phyloP scores from a whole-genome alignment of 2,888 invertebrate species.

The Dicyrtoma fusca region DNA sequence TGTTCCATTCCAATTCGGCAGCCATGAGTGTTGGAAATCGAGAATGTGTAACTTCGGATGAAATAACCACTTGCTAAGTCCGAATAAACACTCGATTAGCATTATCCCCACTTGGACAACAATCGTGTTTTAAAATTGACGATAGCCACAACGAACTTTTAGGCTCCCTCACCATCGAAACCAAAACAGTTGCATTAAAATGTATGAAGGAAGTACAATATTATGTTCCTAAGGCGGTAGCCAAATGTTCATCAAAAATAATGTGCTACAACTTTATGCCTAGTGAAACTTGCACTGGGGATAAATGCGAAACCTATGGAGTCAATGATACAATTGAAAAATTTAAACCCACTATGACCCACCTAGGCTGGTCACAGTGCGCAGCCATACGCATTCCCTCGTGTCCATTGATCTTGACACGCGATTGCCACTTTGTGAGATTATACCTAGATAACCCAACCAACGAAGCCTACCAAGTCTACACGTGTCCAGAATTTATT shows the following conservation, averaged over 20 bases:
- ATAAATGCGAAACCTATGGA: neutral
- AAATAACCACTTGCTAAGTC: neutral
- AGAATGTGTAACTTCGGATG: no score
- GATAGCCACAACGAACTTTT: neutral
- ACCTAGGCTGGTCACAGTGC: neutral
- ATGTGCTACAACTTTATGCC: neutral
- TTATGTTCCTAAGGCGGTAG: neutral
- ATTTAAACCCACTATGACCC: neutral
- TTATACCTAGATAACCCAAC: neutral
- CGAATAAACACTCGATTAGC: neutral
- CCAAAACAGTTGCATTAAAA: conserved; percentile 1
- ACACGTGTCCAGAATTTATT: neutral
- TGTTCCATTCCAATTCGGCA: no score
- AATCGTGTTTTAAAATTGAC: neutral
- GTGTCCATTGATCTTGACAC: neutral
- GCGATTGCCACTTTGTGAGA: neutral
- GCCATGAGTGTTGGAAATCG: no score
- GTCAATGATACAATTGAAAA: neutral
- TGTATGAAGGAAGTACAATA: neutral
- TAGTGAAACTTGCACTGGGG: neutral
- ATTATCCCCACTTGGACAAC: neutral
- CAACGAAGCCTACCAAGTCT: neutral
- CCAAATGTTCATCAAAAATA: neutral
- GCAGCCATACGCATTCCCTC: neutral
- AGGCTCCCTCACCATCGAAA: neutral